A percentile compares a stretch with the other conserved stretches of the same genome.
Evolutionary conservation across 1,140 invertebrate species (phyloP).

Genomic region (Lordiphosa mommai): DNA sequence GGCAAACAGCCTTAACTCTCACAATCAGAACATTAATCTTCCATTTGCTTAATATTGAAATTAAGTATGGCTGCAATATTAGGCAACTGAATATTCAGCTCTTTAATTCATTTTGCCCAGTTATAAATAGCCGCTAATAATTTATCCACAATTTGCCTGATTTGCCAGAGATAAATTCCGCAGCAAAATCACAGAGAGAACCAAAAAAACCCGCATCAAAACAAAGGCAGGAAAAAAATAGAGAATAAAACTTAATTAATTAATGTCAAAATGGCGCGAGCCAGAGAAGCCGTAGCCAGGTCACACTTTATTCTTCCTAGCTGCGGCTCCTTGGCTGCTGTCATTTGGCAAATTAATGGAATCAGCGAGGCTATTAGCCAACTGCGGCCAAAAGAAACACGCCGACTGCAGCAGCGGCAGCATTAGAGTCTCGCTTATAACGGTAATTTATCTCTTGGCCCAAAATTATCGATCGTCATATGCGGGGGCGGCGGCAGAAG

Average conservation of each 20-base stretch:
- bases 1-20: too few species aligned
- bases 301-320: slow-evolving; percentile 19
- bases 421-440: slow-evolving; percentile 28
- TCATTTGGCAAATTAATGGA: slow-evolving; percentile 76
- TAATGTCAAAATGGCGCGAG: slow-evolving; percentile 63
- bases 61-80: background rate
- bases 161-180: slow-evolving; percentile 36
- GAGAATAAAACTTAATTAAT: slow-evolving; percentile 69
- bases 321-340: slow-evolving; percentile 31
- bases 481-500: slow-evolving; percentile 26
- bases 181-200: slow-evolving; percentile 10
- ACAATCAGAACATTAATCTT: too few species aligned
- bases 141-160: slow-evolving; percentile 28
- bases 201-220: slow-evolving; percentile 1
- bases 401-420: slow-evolving; percentile 1
- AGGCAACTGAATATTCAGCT: background rate
- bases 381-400: slow-evolving; percentile 42
- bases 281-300: slow-evolving; percentile 4
- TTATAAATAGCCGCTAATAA: slow-evolving; percentile 29
- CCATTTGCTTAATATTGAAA: background rate
- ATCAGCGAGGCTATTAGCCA: slow-evolving; percentile 72
- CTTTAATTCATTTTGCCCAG: background rate
- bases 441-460: slow-evolving; percentile 74
- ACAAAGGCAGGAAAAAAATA: background rate
- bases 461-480: slow-evolving; percentile 69